Conservation (phyloP, 1,140 invertebrate genomes). For the Drosophila pallidifrons region DNA sequence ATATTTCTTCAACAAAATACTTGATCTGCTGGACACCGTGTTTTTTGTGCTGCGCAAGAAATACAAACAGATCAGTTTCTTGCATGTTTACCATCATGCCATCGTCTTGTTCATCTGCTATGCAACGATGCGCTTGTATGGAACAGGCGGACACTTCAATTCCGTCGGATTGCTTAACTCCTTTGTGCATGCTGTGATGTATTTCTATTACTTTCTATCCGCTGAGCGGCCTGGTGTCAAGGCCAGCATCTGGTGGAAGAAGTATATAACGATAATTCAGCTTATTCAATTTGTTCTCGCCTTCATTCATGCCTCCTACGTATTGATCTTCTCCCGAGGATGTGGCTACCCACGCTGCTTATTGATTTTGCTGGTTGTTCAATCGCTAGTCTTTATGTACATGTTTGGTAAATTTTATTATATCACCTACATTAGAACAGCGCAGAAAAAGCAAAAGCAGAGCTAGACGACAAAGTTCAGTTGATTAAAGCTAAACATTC, state of each 20-base stretch:
- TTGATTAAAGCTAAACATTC: neutral
- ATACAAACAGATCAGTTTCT: conserved; percentile 91
- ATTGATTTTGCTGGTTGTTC: conserved; percentile 86
- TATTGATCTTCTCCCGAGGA: conserved; percentile 55
- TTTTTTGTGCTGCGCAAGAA: conserved; percentile 95
- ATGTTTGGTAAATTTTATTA: conserved; percentile 93
- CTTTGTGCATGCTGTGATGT: conserved; percentile 92
- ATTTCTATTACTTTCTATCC: conserved; percentile 90
- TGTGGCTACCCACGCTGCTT: conserved; percentile 89
- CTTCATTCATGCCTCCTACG: conserved; percentile 86
- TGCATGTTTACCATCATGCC: conserved; percentile 95
- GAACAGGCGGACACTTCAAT: conserved; percentile 88
- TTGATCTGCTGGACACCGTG: conserved; percentile 90
- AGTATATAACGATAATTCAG: conserved; percentile 92
- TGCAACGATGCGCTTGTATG: conserved; percentile 8
- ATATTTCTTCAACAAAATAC: conserved; percentile 55
- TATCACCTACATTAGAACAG: conserved; percentile 34
- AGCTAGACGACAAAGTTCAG: conserved; percentile 9
- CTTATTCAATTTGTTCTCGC: conserved; percentile 91
- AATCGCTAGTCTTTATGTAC: conserved; percentile 86
- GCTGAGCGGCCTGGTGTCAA: conserved; percentile 88
- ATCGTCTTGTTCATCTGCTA: conserved; percentile 52
- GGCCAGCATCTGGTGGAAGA: conserved; percentile 93
- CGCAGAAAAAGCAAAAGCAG: conserved; percentile 16
- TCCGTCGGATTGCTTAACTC: conserved; percentile 90